Evolutionary conservation across 2,113 vertebrate species (phyloP), one percentile per base, ranked within the genome.

Genomic region (Pluvianellus socialis): DNA sequence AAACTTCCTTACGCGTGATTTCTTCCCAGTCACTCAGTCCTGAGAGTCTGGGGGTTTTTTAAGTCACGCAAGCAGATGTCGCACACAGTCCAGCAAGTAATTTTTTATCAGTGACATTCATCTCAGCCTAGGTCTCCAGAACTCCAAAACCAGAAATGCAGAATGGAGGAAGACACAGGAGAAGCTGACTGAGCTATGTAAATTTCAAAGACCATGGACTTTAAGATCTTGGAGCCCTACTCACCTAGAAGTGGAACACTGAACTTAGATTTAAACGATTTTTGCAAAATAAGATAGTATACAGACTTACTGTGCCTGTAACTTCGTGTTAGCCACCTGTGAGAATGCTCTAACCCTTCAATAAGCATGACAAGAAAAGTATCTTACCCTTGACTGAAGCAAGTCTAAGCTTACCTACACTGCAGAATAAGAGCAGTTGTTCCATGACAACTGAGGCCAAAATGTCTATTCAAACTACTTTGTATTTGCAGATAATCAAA

Each of bases 151-250:
- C 20, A 80, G 49, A 58, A 53, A 71, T 4, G 2, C 7, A 86
- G 16, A 55, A 16, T 33, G 27, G 7, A 67, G n/a, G 9, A 61
- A 16, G 47, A 67, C 38, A 28, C 9, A 56, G 30, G 6, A 74
- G n/a, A 62, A 40, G 20, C 5, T 66, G 12, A 12, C 9, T 1
- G 2, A 45, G 6, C 33, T 19, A 21, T 0, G 0, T 12, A 13
- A 24, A 5, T 71, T 91, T 55, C 0, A 0, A 66, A 79, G 20
- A 62, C 19, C 14, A 13, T 6, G 3, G 35, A 38, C 4, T 3
- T 38, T 35, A 47, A 74, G 23, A n/a, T 45, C 8, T 32, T 55
- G 9, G 38, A 84, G 22, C 28, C 28, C 19, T 62, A 14, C 14
- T 40, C 26, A 44, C 10, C 5, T n/a, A 33, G 7, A 77, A 79